phyloP scores from a whole-genome alignment of 2,888 invertebrate genomes.

The Colletes collaris region DNA sequence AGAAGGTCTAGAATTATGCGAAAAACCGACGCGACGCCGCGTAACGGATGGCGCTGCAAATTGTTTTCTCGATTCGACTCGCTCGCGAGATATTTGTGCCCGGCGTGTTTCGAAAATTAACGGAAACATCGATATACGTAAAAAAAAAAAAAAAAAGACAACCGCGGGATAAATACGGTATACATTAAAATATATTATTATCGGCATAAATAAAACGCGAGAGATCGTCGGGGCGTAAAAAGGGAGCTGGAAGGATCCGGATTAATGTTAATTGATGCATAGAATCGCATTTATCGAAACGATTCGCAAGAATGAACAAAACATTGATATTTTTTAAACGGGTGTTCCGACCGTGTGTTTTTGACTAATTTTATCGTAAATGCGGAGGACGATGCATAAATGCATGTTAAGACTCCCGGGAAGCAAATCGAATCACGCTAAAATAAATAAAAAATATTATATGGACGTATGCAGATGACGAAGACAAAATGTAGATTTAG shows the following conservation, averaged over 20 bases:
- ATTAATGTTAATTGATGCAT: slow-evolving; percentile 8
- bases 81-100: not conserved
- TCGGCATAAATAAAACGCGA: slow-evolving; percentile 17
- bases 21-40: not conserved
- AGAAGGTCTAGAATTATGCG: slow-evolving; percentile 17
- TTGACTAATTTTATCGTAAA: too few species aligned
- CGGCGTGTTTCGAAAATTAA: not conserved
- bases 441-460: too few species aligned
- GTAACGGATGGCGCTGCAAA: slow-evolving; percentile 8
- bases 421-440: too few species aligned
- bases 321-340: not conserved
- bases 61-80: not conserved
- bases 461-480: too few species aligned
- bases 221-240: slow-evolving; percentile 1
- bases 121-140: not conserved
- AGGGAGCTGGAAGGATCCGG: slow-evolving; percentile 25
- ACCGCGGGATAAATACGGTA: slow-evolving; percentile 11
- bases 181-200: slow-evolving; percentile 34
- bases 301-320: slow-evolving; percentile 3
- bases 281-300: slow-evolving; percentile 8
- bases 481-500: too few species aligned
- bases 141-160: too few species aligned
- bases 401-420: too few species aligned
- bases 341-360: too few species aligned
- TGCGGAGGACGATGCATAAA: too few species aligned